phyloP scores from a whole-genome alignment of 1,140 invertebrate species.

The Drosophila tsacasi region DNA sequence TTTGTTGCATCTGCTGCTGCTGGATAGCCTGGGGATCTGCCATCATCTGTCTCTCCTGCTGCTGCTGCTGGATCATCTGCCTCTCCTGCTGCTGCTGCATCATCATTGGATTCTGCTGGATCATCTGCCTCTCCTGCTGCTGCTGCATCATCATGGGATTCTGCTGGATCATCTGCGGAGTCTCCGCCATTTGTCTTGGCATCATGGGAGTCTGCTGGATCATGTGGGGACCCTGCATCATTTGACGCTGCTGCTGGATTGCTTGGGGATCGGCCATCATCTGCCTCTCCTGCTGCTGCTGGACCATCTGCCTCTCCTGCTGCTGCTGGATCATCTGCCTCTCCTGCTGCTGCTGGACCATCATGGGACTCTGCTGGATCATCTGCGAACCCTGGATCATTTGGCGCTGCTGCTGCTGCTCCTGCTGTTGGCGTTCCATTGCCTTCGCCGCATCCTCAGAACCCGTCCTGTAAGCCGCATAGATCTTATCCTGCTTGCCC shows the following conservation, averaged over 20 bases:
- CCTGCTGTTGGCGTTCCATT: not conserved
- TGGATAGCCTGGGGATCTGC: constrained; percentile 9
- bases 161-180: not conserved
- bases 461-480: constrained; percentile 43
- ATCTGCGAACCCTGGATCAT: not conserved
- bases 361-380: constrained; percentile 27
- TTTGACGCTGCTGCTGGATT: constrained; percentile 22
- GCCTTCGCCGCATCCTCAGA: not conserved
- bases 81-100: constrained; percentile 12
- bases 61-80: constrained; percentile 22
- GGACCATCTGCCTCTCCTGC: not conserved
- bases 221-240: constrained; percentile 2
- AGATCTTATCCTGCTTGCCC: constrained; percentile 45
- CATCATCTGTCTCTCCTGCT: constrained; percentile 39
- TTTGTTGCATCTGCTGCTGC: constrained; percentile 19
- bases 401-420: not conserved
- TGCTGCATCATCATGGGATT: constrained; percentile 22
- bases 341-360: constrained; percentile 23
- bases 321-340: not conserved
- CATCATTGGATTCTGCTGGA: not conserved
- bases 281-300: constrained; percentile 31
- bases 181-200: too few relatives aligned
- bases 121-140: not conserved
- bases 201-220: constrained; percentile 1
- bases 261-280: constrained; percentile 24